These are phyloP conservation scores for Hydrozoanthus gracilis DNA, from an alignment of 92 coral and sea anemone genomes.

Conservation along the genomic window DNA sequence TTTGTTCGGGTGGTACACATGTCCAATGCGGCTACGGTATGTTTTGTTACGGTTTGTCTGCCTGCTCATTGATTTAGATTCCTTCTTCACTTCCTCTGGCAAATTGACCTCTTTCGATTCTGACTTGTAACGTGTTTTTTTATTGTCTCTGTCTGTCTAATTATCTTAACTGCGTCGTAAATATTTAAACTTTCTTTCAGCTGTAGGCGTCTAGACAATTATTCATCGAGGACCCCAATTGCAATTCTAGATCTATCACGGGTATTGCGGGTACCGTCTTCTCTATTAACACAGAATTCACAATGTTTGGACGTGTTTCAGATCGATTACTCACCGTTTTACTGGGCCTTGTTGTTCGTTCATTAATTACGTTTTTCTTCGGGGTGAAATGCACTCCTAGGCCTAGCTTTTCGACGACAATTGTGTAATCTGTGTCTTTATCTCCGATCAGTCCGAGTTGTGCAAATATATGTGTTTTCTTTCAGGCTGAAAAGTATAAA, in stretches of 20 bases:
- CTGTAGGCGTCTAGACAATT: conserved; percentile 4
- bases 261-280: neutral
- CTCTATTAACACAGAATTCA: conserved; percentile 21
- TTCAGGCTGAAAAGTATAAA: conserved; percentile 5
- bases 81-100: neutral
- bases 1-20: too few species aligned
- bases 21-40: neutral
- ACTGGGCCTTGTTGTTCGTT: neutral
- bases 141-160: neutral
- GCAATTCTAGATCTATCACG: conserved; percentile 11
- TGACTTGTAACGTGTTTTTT: neutral
- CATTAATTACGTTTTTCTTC: conserved; percentile 20
- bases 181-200: conserved; percentile 8
- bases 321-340: conserved; percentile 14
- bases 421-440: neutral
- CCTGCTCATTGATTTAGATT: neutral
- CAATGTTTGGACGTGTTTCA: conserved; percentile 24
- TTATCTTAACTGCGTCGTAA: neutral
- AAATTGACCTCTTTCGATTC: neutral
- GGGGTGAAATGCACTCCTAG: conserved; percentile 10
- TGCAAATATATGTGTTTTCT: neutral
- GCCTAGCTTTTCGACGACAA: neutral
- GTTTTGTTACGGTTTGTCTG: neutral
- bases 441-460: neutral
- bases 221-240: conserved; percentile 16